Base-by-base conservation (phyloP, 2,888 invertebrate species). In the Hoplodrina blanda region DNA sequence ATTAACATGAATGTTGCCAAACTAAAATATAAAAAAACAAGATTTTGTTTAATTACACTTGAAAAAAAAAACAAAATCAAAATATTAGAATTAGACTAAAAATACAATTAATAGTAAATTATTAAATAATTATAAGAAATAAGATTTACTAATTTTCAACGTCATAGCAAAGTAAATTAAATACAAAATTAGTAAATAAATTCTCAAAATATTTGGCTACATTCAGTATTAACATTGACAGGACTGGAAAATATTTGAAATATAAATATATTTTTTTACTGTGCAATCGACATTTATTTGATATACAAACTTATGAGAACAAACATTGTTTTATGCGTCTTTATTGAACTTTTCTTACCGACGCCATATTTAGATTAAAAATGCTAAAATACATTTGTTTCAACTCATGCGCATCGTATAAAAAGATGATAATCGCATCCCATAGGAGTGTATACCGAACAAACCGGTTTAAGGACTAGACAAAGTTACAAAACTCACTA, bases 1-100 rank as follows among this genome's bases (percentile, higher is more conserved):
- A 84, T 83, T 84, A 81, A 83, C 73, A 75, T 72, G 85, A 84
- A 82, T 86, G 85, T 74, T 67, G 72, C 77, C 85, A 75, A 73
- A 62, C 8, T 50, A 55, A 53, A 76, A 65, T 55, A 44, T 2
- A 25, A 25, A 55, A 17, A 37, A 68, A 30, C 2, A 37, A 56
- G 37, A 56, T 44, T 60, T 50, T 59, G 25, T 52, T 30, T 15
- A 10, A 59, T 52, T 49, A 54, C 62, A 46, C 46, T 53, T 61
- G 25, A 25, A 11, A 11, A 25, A 11, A 11, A 52, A 54, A 68
- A 61, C 54, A 60, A 65, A 57, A 69, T 59, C 30, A 33, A 65
- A 74, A 66, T 54, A 65, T 49, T 41, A 73, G 19, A 57, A 73
- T 78, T 56, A 82, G 7, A 44, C 62, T 60, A 73, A 62, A 30